phyloP scores from a whole-genome alignment of 2,113 vertebrate species.

The Rhinogobius similis region DNA sequence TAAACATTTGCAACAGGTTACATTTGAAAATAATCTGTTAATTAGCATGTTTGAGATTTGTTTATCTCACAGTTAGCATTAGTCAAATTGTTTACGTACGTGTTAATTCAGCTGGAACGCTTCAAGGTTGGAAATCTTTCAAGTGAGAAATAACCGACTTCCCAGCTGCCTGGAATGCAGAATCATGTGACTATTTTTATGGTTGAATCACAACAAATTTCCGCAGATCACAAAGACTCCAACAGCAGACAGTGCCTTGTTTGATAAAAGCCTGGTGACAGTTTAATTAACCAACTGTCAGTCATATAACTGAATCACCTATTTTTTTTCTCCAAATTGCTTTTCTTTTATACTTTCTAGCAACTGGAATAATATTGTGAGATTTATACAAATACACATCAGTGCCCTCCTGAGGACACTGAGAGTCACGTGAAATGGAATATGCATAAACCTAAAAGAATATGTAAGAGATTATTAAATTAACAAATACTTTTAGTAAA shows the following conservation, averaged over 20 bases:
- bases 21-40: too few relatives aligned
- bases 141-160: too few relatives aligned
- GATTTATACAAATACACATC: slow-evolving; percentile 42
- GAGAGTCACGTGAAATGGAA: neutral
- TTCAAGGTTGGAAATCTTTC: too few relatives aligned
- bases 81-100: too few relatives aligned
- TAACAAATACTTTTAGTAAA: too few relatives aligned
- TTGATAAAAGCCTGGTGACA: slow-evolving; percentile 60
- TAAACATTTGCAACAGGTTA: too few relatives aligned
- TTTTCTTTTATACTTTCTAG: slow-evolving; percentile 55
- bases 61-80: too few relatives aligned
- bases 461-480: too few relatives aligned
- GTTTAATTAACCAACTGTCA: slow-evolving; percentile 68
- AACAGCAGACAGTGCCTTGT: slow-evolving; percentile 28
- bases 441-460: neutral
- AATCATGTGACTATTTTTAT: slow-evolving; percentile 13
- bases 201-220: slow-evolving; percentile 19
- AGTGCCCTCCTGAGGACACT: slow-evolving; percentile 22
- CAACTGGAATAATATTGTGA: slow-evolving; percentile 7
- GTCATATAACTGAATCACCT: slow-evolving; percentile 54
- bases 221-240: slow-evolving; percentile 13
- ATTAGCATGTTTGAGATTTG: too few relatives aligned
- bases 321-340: slow-evolving; percentile 48
- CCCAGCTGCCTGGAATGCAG: neutral
- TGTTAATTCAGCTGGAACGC: too few relatives aligned